A percentile compares a stretch with the other conserved stretches of the same genome.
Evolutionary conservation across 2,888 invertebrate genomes (phyloP).

Genomic region (Heliconius sara): DNA sequence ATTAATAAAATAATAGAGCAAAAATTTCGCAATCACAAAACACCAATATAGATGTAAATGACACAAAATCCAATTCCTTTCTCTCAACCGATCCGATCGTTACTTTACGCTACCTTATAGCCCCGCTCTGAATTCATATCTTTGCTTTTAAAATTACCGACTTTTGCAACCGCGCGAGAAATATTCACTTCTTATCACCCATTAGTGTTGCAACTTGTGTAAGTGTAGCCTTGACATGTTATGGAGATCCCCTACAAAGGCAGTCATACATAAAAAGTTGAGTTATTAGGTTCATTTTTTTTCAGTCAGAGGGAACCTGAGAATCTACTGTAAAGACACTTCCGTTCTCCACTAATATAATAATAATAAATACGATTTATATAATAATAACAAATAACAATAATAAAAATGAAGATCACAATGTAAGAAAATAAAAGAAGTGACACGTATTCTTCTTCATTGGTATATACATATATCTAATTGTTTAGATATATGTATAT

Average conservation of each 20-base stretch:
- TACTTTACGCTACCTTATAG: conserved; percentile 40
- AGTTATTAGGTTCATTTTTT: too few species aligned
- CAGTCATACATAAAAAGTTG: background rate
- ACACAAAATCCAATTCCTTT: conserved; percentile 11
- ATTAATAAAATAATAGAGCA: background rate
- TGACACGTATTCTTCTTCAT: too few species aligned
- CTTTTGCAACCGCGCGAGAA: conserved; percentile 37
- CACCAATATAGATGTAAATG: conserved; percentile 19
- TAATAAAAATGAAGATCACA: too few species aligned
- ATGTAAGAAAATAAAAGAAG: too few species aligned
- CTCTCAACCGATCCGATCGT: conserved; percentile 15
- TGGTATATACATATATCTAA: too few species aligned
- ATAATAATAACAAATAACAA: too few species aligned
- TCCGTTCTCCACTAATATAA: too few species aligned
- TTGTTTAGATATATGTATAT: too few species aligned
- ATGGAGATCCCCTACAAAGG: conserved; percentile 9
- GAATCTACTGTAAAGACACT: too few species aligned
- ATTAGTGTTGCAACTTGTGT: conserved; percentile 42
- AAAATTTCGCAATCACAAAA: conserved; percentile 1
- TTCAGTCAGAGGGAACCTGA: too few species aligned
- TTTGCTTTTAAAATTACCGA: conserved; percentile 43
- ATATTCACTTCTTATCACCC: conserved; percentile 44
- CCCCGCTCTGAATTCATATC: conserved; percentile 38
- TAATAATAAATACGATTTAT: too few species aligned
- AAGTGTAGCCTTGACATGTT: conserved; percentile 39